Evolutionary conservation across 2,113 vertebrate species (phyloP).

Genomic region (Tinamus guttatus): DNA sequence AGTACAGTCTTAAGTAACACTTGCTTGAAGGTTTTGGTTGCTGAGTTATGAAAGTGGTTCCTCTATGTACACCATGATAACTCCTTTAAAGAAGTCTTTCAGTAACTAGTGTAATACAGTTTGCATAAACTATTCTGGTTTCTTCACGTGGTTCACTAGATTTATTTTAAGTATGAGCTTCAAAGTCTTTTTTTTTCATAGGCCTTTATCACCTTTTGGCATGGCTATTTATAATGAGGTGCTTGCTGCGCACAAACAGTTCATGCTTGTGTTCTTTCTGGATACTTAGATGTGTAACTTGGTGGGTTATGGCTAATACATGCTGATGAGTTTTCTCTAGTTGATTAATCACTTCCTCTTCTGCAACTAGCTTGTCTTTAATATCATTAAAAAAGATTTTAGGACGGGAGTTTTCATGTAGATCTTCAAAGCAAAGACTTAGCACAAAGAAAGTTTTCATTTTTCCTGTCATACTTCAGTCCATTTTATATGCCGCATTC

Average conservation of each 20-base stretch:
- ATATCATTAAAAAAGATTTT: background rate
- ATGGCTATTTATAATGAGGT: rapidly evolving
- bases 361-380: background rate
- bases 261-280: background rate
- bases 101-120: background rate
- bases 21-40: background rate
- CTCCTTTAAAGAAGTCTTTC: background rate
- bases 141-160: background rate
- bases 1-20: background rate
- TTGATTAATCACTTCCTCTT: background rate
- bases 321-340: background rate
- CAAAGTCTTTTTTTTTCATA: background rate
- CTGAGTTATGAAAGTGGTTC: background rate
- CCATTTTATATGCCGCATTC: background rate
- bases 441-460: background rate
- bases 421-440: background rate
- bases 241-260: background rate
- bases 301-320: background rate
- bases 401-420: background rate
- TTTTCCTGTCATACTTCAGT: background rate
- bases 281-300: background rate
- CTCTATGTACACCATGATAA: background rate
- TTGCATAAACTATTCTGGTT: background rate
- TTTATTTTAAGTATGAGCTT: background rate
- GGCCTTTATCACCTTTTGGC: background rate